Conservation (phyloP, 2,113 vertebrate species). For the Furnarius figulus region DNA sequence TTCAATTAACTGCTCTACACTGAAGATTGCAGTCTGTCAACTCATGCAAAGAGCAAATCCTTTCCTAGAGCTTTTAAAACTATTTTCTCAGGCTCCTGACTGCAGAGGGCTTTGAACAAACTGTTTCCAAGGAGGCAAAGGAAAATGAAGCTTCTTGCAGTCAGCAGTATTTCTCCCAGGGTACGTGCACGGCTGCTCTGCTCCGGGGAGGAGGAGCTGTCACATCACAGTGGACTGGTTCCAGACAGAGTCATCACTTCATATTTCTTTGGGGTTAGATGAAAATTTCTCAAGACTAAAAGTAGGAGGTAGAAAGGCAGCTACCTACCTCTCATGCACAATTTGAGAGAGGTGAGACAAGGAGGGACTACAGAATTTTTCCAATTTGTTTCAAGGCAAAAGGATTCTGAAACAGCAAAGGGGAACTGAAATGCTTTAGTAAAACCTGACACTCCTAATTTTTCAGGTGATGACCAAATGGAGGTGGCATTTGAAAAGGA, state of each 20-base stretch:
- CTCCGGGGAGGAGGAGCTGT: neutral
- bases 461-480: neutral
- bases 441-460: neutral
- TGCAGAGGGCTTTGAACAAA: neutral
- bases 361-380: neutral
- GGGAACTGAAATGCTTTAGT: neutral
- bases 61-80: neutral
- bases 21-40: neutral
- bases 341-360: neutral
- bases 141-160: neutral
- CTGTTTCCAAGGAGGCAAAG: neutral
- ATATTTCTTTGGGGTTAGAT: neutral
- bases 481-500: neutral
- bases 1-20: slow-evolving; percentile 4
- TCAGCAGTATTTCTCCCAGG: neutral
- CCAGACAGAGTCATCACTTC: neutral
- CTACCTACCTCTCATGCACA: neutral
- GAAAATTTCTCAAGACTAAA: neutral
- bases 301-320: neutral
- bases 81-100: neutral
- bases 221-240: neutral
- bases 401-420: neutral
- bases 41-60: slow-evolving; percentile 24
- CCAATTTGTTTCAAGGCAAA: neutral
- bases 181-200: neutral